Evolutionary conservation across 2,888 invertebrate genomes (phyloP), one percentile per base, ranked within the genome.

Genomic region (Morpho deidamia): DNA sequence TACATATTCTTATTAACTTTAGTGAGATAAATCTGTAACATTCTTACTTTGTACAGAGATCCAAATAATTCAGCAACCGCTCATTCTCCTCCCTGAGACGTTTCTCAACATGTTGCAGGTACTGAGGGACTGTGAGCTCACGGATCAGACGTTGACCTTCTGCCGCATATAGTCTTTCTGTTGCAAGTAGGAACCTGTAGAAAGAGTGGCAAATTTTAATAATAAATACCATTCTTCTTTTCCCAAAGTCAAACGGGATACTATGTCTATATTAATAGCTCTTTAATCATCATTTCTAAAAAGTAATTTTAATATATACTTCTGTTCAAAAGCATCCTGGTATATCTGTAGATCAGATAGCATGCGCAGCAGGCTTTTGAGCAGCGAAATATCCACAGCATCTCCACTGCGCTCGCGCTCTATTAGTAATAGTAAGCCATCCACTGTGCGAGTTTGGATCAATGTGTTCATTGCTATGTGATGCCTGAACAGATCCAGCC

Each of bases 291-390:
- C n/a, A n/a, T n/a, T 23, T 2, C 4, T 5, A 23, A 23, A 23
- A 1, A 1, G 3, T 23, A 23, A 1, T 1, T 12, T 1, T 8
- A 11, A 12, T 47, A 32, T 23, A 5, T 74, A 94, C 91, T 96
- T 96, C 60, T 94, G 93, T 84, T 97, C 97, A 77, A 97, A 97
- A 12, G 96, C 95, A 67, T 95, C 95, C 75, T 95, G 94, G 77
- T 97, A 97, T 64, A 98, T 97, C 89, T 99, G 98, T 61, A 99
- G 90, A 83, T 98, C 99, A 14, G 97, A 97, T 53, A 99, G 91
- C 99, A 99, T 99, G 66, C 99, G 91, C 35, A 99, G 91, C 49
- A 99, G 89, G 60, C 96, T 98, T 83, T 99, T 99, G 14, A 99
- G 91, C 66, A 99, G 90, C 0, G 96, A 96, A 60, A 98, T 92